These are phyloP conservation scores for fruit fly (Drosophila melanogaster) DNA, from an alignment of 1,140 invertebrate species.

Conservation along the genomic window DNA sequence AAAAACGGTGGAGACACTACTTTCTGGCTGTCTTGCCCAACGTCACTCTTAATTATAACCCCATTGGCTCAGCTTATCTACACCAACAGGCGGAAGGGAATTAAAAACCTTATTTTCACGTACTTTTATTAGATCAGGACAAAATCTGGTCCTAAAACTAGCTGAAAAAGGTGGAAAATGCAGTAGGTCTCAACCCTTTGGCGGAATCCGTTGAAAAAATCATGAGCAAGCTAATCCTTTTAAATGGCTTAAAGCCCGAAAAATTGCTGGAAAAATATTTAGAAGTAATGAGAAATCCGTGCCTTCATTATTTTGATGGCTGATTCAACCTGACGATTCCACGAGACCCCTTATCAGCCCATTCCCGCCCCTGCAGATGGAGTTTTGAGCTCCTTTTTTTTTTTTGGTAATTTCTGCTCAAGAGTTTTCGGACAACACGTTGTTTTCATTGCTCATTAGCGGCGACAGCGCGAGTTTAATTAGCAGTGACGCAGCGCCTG, in stretches of 20 bases:
- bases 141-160: constrained; percentile 37
- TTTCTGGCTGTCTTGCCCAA: neutral
- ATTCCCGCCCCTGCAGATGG: constrained; percentile 35
- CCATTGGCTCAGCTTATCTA: constrained; percentile 40
- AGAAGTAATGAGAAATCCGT: constrained; percentile 72
- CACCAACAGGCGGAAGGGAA: constrained; percentile 51
- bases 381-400: constrained; percentile 4
- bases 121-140: constrained; percentile 30
- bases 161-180: constrained; percentile 32
- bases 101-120: constrained; percentile 64
- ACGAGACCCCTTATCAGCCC: constrained; percentile 64
- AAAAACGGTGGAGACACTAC: constrained; percentile 3
- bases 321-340: constrained; percentile 75
- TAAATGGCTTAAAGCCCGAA: constrained; percentile 65
- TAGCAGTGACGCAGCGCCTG: constrained; percentile 76
- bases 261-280: constrained; percentile 72
- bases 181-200: constrained; percentile 42
- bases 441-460: constrained; percentile 84
- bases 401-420: constrained; percentile 1
- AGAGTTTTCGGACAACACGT: constrained; percentile 63
- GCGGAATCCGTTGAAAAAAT: constrained; percentile 59
- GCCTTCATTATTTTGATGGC: constrained; percentile 79
- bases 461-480: constrained; percentile 82
- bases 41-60: constrained; percentile 45
- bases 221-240: constrained; percentile 66